Evolutionary conservation across 2,888 invertebrate species (phyloP).

Genomic region (Marronus borbonicus): DNA sequence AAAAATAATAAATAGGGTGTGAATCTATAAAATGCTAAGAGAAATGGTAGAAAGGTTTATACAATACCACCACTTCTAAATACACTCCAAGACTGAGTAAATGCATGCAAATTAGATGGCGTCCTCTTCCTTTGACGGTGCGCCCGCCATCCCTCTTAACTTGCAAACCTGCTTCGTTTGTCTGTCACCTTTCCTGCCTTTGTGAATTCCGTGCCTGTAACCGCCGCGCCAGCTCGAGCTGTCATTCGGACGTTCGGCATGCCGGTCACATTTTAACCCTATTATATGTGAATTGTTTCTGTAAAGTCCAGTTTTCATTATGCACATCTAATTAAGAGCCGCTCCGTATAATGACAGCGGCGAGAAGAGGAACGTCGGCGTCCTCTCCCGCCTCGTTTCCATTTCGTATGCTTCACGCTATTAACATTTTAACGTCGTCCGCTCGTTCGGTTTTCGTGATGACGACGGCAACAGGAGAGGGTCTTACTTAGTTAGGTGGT

Average conservation of each 20-base stretch:
- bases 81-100: slow-evolving; percentile 37
- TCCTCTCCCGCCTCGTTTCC: slow-evolving; percentile 38
- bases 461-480: not conserved
- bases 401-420: slow-evolving; percentile 49
- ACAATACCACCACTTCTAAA: not conserved
- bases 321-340: slow-evolving; percentile 59
- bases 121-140: slow-evolving; percentile 12
- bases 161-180: not conserved
- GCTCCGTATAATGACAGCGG: slow-evolving; percentile 49
- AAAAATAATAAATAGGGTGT: too few relatives aligned
- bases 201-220: slow-evolving; percentile 6
- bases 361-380: not conserved
- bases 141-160: slow-evolving; percentile 16
- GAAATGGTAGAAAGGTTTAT: too few relatives aligned
- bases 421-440: slow-evolving; percentile 49
- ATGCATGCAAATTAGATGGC: slow-evolving; percentile 49
- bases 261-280: slow-evolving; percentile 60
- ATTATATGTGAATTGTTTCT: slow-evolving; percentile 61
- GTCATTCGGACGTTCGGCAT: slow-evolving; percentile 45
- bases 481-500: slow-evolving; percentile 11
- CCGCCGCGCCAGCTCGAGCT: not conserved
- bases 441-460: slow-evolving; percentile 13
- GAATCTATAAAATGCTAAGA: too few relatives aligned
- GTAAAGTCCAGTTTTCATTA: slow-evolving; percentile 59
- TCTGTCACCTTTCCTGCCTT: not conserved